phyloP scores from a whole-genome alignment of 2,113 vertebrate genomes.

The Urocolius indicus region DNA sequence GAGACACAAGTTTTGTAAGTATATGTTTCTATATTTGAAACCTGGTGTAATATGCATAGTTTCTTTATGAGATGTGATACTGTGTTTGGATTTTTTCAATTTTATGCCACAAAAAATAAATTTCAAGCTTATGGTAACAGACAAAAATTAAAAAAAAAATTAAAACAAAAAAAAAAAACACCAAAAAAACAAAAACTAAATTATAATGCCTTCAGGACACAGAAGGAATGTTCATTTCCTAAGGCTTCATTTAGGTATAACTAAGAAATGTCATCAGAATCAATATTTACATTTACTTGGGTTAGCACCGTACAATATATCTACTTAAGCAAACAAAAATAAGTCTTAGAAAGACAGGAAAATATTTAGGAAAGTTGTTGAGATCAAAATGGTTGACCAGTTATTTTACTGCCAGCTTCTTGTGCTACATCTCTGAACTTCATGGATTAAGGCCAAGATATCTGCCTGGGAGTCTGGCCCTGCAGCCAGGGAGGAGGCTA shows the following conservation, averaged over 20 bases:
- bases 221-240: neutral
- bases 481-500: neutral
- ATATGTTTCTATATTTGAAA: constrained; percentile 69
- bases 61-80: constrained; percentile 62
- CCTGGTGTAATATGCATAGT: constrained; percentile 59
- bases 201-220: neutral
- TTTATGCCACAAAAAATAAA: constrained; percentile 37
- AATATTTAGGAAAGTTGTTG: neutral
- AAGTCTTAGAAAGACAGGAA: neutral
- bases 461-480: accelerated
- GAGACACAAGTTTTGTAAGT: constrained; percentile 50
- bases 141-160: constrained; percentile 25
- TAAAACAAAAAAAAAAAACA: constrained; percentile 31
- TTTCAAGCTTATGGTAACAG: neutral
- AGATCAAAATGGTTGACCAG: neutral
- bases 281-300: constrained; percentile 17
- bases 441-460: neutral
- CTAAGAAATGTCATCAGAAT: neutral
- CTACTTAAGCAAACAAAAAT: constrained; percentile 11
- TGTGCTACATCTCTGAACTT: neutral
- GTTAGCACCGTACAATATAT: neutral
- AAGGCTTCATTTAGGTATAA: neutral
- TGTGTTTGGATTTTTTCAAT: neutral
- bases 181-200: constrained; percentile 41
- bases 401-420: neutral